Conservation (phyloP, 2,113 vertebrate genomes). For the Donacobius atricapilla region DNA sequence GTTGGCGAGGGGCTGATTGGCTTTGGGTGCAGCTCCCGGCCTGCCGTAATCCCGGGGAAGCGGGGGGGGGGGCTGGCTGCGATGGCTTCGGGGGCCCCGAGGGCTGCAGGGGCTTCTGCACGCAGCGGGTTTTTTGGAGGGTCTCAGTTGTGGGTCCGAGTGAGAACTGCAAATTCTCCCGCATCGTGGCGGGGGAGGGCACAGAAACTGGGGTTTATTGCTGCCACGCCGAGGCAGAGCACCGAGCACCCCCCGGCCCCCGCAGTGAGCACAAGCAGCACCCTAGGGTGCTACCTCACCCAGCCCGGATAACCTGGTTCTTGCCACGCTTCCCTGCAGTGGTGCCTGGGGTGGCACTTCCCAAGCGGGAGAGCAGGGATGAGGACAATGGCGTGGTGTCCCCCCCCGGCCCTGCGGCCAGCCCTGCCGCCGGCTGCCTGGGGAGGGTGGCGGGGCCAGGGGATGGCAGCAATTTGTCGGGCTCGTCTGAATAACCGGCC, state of each 20-base stretch:
- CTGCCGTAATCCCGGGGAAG: not conserved
- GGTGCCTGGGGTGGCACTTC: not conserved
- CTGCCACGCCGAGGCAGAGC: rapidly evolving
- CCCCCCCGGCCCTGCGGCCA: not conserved
- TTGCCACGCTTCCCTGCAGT: rapidly evolving
- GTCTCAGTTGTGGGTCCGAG: rapidly evolving
- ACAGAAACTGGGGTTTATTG: rapidly evolving
- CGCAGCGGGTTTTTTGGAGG: rapidly evolving
- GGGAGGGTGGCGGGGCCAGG: not conserved
- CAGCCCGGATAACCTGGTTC: not conserved
- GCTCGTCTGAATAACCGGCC: conserved; percentile 16
- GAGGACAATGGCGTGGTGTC: not conserved
- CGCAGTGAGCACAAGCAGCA: not conserved
- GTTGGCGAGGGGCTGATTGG: conserved; percentile 44
- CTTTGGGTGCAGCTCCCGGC: not conserved
- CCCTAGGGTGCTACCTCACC: not conserved
- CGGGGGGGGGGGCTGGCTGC: not conserved
- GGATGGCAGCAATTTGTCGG: conserved; percentile 36
- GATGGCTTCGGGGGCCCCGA: not conserved
- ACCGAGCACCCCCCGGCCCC: not conserved
- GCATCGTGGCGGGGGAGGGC: rapidly evolving
- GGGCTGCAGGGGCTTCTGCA: not conserved
- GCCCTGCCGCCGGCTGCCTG: not conserved
- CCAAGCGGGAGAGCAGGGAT: not conserved
- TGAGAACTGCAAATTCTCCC: not conserved